phyloP scores from a whole-genome alignment of 2,888 invertebrate genomes.

The Maniola hyperantus region DNA sequence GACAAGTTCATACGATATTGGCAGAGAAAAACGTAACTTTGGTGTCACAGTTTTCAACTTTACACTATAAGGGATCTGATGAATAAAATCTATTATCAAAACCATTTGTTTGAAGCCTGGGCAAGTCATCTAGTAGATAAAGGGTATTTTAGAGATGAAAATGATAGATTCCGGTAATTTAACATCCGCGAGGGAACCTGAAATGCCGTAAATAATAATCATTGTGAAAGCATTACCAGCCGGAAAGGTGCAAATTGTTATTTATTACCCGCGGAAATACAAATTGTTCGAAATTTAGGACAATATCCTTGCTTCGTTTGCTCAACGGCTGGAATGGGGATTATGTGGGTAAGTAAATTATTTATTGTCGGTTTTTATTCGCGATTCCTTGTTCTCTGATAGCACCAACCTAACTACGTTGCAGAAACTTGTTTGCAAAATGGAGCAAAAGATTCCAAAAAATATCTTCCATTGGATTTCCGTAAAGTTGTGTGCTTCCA shows the following conservation, averaged over 20 bases:
- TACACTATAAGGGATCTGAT: too few relatives aligned
- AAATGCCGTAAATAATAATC: slow-evolving; percentile 44
- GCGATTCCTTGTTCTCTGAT: too few relatives aligned
- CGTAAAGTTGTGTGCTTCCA: too few relatives aligned
- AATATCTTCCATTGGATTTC: too few relatives aligned
- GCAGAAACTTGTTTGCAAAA: too few relatives aligned
- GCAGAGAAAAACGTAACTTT: too few relatives aligned
- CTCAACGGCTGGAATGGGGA: slow-evolving; percentile 19
- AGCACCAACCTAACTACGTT: too few relatives aligned
- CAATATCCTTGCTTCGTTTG: slow-evolving; percentile 30
- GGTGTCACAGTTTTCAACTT: too few relatives aligned
- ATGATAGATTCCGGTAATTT: slow-evolving; percentile 17
- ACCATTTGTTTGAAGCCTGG: too few relatives aligned
- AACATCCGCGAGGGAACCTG: slow-evolving; percentile 7
- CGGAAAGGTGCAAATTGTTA: slow-evolving; percentile 43
- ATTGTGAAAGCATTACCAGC: slow-evolving; percentile 40
- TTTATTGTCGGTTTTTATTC: slow-evolving; percentile 6
- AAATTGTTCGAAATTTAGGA: slow-evolving; percentile 39
- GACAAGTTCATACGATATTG: too few relatives aligned
- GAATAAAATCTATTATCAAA: too few relatives aligned
- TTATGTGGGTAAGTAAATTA: slow-evolving; percentile 4
- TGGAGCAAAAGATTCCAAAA: too few relatives aligned
- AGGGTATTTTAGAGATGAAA: slow-evolving; percentile 1
- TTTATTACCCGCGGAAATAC: slow-evolving; percentile 41
- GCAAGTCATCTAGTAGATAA: background rate